phyloP scores from a whole-genome alignment of 2,113 vertebrate species.

The Struthio camelus region DNA sequence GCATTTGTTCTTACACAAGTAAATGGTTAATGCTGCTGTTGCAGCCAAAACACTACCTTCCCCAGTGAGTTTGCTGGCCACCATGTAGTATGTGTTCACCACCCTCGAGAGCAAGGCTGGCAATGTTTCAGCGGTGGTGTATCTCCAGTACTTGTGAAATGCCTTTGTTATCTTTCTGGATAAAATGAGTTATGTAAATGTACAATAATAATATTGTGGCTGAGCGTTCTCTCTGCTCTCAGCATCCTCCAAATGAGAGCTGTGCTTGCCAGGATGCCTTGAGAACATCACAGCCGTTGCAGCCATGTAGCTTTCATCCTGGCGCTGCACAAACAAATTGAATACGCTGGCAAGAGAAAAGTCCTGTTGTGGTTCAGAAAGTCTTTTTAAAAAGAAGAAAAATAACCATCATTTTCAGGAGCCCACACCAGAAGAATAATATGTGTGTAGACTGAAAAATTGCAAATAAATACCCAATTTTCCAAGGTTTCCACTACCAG shows the following conservation, averaged over 20 bases:
- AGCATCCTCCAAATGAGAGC: neutral
- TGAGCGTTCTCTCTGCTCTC: neutral
- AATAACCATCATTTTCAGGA: neutral
- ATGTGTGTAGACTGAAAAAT: slow-evolving; percentile 15
- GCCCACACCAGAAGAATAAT: neutral
- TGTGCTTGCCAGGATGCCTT: neutral
- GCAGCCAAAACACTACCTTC: neutral
- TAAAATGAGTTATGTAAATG: slow-evolving; percentile 15
- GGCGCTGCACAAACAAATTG: neutral
- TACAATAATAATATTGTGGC: neutral
- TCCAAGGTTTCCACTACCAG: neutral
- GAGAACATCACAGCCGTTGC: neutral
- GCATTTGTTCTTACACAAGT: neutral
- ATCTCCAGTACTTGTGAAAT: slow-evolving; percentile 39
- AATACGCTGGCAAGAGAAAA: neutral
- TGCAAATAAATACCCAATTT: neutral
- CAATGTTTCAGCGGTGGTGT: neutral
- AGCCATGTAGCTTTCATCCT: neutral
- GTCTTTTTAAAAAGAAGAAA: neutral
- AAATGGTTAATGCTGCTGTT: neutral
- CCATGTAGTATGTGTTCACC: neutral
- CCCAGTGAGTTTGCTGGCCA: neutral
- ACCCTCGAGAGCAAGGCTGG: neutral
- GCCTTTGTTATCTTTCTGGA: slow-evolving; percentile 13
- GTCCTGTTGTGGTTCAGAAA: neutral